A percentile compares a stretch with the other conserved stretches of the same genome.
These are phyloP conservation scores for Teleopsis dalmanni DNA, from an alignment of 1,140 invertebrate species.

Conservation along the genomic window DNA sequence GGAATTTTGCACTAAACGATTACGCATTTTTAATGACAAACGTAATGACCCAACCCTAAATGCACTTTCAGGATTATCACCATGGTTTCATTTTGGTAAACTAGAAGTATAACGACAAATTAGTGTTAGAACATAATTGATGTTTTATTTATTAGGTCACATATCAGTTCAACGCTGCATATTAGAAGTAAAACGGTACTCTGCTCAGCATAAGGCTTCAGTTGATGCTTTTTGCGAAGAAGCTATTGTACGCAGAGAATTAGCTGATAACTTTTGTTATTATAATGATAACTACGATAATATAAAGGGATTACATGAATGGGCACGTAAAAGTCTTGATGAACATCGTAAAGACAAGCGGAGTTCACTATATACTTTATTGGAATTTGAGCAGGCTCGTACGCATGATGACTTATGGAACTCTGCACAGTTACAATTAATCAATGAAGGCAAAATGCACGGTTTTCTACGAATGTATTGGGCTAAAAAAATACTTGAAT, in stretches of 20 bases:
- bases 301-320: slow-evolving; percentile 66
- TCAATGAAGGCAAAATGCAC: slow-evolving; percentile 82
- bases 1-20: slow-evolving; percentile 61
- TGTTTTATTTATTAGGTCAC: slow-evolving; percentile 52
- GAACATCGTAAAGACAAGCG: slow-evolving; percentile 67
- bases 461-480: slow-evolving; percentile 91
- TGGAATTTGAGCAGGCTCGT: slow-evolving; percentile 61
- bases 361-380: slow-evolving; percentile 61
- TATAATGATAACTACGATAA: slow-evolving; percentile 82
- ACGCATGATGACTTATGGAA: slow-evolving; percentile 91
- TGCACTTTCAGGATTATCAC: slow-evolving; percentile 74
- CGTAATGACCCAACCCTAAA: slow-evolving; percentile 74
- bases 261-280: slow-evolving; percentile 87
- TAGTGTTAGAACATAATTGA: slow-evolving; percentile 6
- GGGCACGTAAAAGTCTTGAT: slow-evolving; percentile 74
- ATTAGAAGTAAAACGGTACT: slow-evolving; percentile 62
- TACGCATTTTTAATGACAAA: slow-evolving; percentile 61
- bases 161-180: slow-evolving; percentile 77
- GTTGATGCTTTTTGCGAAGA: slow-evolving; percentile 80
- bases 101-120: not conserved
- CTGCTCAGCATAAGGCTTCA: slow-evolving; percentile 55
- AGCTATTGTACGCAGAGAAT: slow-evolving; percentile 73
- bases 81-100: slow-evolving; percentile 83
- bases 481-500: slow-evolving; percentile 89
- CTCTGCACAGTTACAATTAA: slow-evolving; percentile 75